phyloP scores from a whole-genome alignment of 2,113 vertebrate species.

The Podarcis raffonei region DNA sequence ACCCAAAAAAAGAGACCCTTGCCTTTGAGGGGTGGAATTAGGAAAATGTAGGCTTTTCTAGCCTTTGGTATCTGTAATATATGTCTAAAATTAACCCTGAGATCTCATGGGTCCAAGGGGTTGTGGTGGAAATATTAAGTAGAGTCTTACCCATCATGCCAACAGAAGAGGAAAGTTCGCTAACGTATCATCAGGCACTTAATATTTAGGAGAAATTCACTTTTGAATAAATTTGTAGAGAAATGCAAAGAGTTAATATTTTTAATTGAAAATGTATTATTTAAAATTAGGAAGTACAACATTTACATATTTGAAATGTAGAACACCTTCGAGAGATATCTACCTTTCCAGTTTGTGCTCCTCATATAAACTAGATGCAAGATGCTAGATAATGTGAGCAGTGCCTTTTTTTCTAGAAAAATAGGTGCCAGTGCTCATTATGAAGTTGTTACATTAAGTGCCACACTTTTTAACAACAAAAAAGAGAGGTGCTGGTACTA shows the following conservation, averaged over 20 bases:
- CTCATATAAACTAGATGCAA: background rate
- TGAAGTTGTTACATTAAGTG: too few relatives aligned
- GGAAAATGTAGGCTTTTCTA: background rate
- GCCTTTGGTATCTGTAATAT: background rate
- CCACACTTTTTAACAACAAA: too few relatives aligned
- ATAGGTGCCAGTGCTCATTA: too few relatives aligned
- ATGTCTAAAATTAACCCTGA: background rate
- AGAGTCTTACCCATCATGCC: background rate
- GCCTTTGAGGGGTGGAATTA: background rate
- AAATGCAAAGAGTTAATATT: background rate
- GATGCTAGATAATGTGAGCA: too few relatives aligned
- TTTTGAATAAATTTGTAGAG: background rate
- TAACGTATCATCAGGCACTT: background rate
- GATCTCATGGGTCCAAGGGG: background rate
- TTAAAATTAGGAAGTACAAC: background rate
- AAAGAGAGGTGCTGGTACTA: too few relatives aligned
- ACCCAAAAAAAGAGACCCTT: background rate
- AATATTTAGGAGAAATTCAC: background rate
- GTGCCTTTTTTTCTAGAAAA: too few relatives aligned
- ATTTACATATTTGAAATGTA: background rate
- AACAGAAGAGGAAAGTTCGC: background rate
- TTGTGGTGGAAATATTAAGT: background rate
- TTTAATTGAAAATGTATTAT: background rate
- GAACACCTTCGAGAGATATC: too few relatives aligned
- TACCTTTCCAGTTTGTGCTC: background rate